Evolutionary conservation across 2,888 invertebrate species (phyloP).

Genomic region (Hirudinaria manillensis): DNA sequence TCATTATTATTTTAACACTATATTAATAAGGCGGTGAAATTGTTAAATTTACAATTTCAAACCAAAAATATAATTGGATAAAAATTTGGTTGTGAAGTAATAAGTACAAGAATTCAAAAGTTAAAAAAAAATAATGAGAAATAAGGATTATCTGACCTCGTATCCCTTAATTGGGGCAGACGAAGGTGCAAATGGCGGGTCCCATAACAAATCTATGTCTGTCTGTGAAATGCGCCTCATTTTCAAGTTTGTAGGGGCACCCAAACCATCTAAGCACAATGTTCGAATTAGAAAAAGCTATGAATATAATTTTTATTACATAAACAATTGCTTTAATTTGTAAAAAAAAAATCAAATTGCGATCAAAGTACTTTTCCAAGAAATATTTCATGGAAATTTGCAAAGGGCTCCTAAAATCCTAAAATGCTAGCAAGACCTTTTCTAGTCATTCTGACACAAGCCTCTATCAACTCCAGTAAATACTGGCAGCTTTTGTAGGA

Average conservation of each 20-base stretch:
- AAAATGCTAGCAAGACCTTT: no score
- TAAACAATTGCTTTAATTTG: no score
- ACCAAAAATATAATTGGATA: neutral
- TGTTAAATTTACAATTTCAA: neutral
- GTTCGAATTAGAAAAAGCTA: no score
- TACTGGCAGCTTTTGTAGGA: no score
- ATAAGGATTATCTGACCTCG: neutral
- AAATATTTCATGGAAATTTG: no score
- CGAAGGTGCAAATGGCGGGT: slow-evolving; percentile 56
- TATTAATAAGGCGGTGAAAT: neutral
- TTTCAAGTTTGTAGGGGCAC: slow-evolving; percentile 85
- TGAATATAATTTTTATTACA: no score
- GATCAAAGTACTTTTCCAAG: no score
- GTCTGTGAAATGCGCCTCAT: slow-evolving; percentile 88
- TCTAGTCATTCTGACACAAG: neutral
- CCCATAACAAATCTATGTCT: slow-evolving; percentile 70
- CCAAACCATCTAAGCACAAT: slow-evolving; percentile 57
- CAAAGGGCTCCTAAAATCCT: no score
- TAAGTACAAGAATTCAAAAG: no score
- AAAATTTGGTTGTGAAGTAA: no score
- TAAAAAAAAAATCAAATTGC: no score
- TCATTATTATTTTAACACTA: neutral
- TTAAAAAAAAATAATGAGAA: neutral
- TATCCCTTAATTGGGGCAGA: slow-evolving; percentile 23
- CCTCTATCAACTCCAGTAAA: no score